phyloP scores from a whole-genome alignment of 2,888 invertebrate species.

The Andrena praecox region DNA sequence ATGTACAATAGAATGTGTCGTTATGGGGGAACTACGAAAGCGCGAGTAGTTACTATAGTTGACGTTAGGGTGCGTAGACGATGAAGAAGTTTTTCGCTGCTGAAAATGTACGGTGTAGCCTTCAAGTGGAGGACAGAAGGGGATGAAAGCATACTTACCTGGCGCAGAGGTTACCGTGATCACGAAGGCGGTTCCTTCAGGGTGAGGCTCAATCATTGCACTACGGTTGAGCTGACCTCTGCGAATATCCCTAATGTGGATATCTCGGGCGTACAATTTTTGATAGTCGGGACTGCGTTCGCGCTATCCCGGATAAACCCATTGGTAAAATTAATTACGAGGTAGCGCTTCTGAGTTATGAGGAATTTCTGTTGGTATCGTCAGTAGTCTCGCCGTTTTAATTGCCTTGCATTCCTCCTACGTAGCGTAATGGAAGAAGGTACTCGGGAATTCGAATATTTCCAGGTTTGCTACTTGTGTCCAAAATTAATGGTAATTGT shows the following conservation, averaged over 20 bases:
- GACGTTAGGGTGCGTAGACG: conserved; percentile 50
- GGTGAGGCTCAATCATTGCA: conserved; percentile 87
- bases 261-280: conserved; percentile 81
- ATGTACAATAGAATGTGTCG: too few relatives aligned
- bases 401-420: too few relatives aligned
- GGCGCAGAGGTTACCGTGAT: conserved; percentile 87
- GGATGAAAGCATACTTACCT: conserved; percentile 84
- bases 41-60: conserved; percentile 33
- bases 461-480: too few relatives aligned
- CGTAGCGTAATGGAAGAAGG: too few relatives aligned
- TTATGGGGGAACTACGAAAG: too few relatives aligned
- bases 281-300: conserved; percentile 81
- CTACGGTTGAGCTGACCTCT: conserved; percentile 86
- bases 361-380: too few relatives aligned
- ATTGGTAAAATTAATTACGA: conserved; percentile 8
- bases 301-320: conserved; percentile 82
- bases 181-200: conserved; percentile 83
- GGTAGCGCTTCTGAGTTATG: neutral
- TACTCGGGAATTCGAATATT: too few relatives aligned
- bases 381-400: too few relatives aligned
- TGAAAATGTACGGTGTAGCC: neutral
- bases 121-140: conserved; percentile 23
- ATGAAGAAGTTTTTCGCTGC: conserved; percentile 32
- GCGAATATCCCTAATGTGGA: conserved; percentile 85
- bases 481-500: too few relatives aligned